Evolutionary conservation across 2,888 invertebrate species (phyloP).

Genomic region (Coenonympha arcania): DNA sequence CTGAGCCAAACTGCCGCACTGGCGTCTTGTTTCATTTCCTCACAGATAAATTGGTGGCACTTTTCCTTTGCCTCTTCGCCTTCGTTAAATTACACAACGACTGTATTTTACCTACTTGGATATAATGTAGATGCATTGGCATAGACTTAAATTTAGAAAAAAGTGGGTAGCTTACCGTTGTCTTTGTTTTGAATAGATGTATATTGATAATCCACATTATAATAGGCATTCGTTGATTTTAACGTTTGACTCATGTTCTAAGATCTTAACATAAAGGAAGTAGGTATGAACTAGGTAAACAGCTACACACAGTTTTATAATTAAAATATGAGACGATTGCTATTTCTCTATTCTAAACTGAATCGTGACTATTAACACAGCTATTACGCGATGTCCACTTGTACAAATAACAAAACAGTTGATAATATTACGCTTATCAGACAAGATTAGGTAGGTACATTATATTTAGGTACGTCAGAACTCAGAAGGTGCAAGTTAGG

Average conservation of each 20-base stretch:
- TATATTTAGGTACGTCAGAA: background rate
- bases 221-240: slow-evolving; percentile 50
- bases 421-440: slow-evolving; percentile 2
- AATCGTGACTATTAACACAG: too few relatives aligned
- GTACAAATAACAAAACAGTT: slow-evolving; percentile 14
- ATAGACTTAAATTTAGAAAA: too few relatives aligned
- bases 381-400: slow-evolving; percentile 15
- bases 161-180: slow-evolving; percentile 43
- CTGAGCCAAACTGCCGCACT: too few relatives aligned
- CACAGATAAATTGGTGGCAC: too few relatives aligned
- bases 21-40: too few relatives aligned
- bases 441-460: slow-evolving; percentile 29
- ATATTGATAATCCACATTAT: slow-evolving; percentile 59
- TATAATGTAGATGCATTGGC: too few relatives aligned
- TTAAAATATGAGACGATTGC: background rate
- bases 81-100: too few relatives aligned
- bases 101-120: too few relatives aligned
- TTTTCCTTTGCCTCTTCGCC: too few relatives aligned
- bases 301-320: background rate
- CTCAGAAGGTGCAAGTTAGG: background rate
- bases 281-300: too few relatives aligned
- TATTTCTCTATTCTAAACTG: background rate
- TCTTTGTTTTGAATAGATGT: slow-evolving; percentile 51
- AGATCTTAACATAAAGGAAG: too few relatives aligned
- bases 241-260: slow-evolving; percentile 38